Conservation (phyloP, 2,113 vertebrate species). For the Poecile atricapillus region DNA sequence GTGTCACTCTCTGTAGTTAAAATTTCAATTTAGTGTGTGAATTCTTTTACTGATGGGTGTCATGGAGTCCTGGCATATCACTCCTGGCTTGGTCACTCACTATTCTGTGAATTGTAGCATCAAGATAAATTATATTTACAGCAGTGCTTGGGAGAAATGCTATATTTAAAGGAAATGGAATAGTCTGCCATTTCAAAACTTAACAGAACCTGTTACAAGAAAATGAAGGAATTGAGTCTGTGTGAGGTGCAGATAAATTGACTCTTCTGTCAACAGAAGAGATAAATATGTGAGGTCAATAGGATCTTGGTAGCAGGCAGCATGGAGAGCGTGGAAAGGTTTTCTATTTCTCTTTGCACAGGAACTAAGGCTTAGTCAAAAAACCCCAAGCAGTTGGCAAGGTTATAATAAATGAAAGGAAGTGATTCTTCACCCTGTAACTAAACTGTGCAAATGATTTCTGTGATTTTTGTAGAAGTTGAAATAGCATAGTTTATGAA, state of each 20-base stretch:
- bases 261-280: not conserved
- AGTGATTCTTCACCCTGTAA: not conserved
- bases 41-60: not conserved
- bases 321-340: not conserved
- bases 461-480: not conserved
- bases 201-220: not conserved
- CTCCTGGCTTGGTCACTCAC: not conserved
- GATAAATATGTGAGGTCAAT: not conserved
- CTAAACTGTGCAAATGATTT: not conserved
- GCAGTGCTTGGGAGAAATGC: not conserved
- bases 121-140: not conserved
- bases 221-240: not conserved
- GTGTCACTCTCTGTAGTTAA: fast-evolving
- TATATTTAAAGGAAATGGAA: not conserved
- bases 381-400: not conserved
- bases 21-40: not conserved
- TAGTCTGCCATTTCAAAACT: not conserved
- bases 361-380: not conserved
- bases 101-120: not conserved
- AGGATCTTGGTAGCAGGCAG: not conserved
- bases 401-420: not conserved
- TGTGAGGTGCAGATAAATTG: not conserved
- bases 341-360: not conserved
- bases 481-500: not conserved
- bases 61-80: not conserved